Base-by-base conservation (phyloP, 2,113 vertebrate genomes). In the Gnathonemus longibarbis region DNA sequence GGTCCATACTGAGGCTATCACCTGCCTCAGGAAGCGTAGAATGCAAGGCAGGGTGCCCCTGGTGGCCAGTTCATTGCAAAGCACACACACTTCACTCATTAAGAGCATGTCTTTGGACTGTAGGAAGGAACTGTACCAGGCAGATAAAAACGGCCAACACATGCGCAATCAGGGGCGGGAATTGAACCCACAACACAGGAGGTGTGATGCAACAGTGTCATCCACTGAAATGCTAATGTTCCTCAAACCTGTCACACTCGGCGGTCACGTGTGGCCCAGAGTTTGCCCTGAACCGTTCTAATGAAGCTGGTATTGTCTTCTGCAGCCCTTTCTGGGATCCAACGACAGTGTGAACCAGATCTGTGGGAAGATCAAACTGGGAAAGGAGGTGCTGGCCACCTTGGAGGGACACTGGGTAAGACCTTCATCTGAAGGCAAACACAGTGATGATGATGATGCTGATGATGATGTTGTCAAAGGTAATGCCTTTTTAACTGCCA, bases 371-470 rank as follows among this genome's bases (percentile, higher is more conserved):
- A 98, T 99, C 93, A 99, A 99, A 93, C 95, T 99, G 93, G 98
- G 98, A 90, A 99, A 99, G 94, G 98, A 99, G 95, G 98, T 99
- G 91, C 93, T 99, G 90, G 98, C 98, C n/a, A 96, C 97, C 49
- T 94, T 99, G 90, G 98, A 99, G 90, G 98, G 98, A 74, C 98
- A 99, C 91, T 99, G 98, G 98, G 98, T 99, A 94, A 97, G 97
- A 96, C 91, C 50, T 39, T 56, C 62, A 5, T 49, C n/a, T 87
- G 24, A 11, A 50, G 46, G 1, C 48, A 35, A 49, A 1, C 27
- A 8, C 50, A 17, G 35, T 83, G 77, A 83, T 83, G 39, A 83
- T 83, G 17, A 35, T 80, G 77, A 15, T 19, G 52, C 6, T 53
- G 52, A 39, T 5, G 8, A 27, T 39, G 31, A 80, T 5, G 74